Evolutionary conservation across 2,888 invertebrate species (phyloP).

Genomic region (Norana najaformis): DNA sequence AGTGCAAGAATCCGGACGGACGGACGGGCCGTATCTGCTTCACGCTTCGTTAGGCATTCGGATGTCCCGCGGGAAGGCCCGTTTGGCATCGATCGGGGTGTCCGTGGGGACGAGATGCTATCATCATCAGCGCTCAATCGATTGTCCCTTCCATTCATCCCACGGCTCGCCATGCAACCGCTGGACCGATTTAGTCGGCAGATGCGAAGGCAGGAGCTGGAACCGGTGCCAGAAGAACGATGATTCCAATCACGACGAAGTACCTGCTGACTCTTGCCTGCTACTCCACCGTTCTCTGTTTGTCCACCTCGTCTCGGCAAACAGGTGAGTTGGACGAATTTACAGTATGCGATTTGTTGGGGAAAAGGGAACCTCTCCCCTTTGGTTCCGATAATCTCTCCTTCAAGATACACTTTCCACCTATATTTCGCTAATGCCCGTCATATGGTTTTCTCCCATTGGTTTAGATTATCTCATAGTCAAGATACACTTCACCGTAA

Average conservation of each 20-base stretch:
- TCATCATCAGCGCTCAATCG: background rate
- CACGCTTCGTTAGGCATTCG: background rate
- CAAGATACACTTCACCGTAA: no score
- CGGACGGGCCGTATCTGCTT: background rate
- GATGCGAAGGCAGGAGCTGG: background rate
- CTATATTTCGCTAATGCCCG: no score
- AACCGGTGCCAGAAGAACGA: background rate
- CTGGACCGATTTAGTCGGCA: background rate
- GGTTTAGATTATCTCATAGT: no score
- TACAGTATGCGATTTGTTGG: background rate
- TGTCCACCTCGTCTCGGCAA: background rate
- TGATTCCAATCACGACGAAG: background rate
- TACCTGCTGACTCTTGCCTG: background rate
- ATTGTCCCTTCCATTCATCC: background rate
- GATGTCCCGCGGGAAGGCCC: background rate
- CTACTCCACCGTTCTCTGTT: background rate
- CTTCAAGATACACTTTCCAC: no score
- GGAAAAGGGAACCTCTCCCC: background rate
- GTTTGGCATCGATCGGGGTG: background rate
- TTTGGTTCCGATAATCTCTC: no score
- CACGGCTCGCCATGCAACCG: background rate
- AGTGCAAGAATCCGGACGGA: conserved; percentile 10
- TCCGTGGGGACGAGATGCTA: background rate
- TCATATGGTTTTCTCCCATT: no score
- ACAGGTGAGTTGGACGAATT: background rate